Evolutionary conservation across 2,797 vertebrate species (phyloP), one percentile per base, ranked within the genome.

Genomic region (Geotrypetes seraphini): DNA sequence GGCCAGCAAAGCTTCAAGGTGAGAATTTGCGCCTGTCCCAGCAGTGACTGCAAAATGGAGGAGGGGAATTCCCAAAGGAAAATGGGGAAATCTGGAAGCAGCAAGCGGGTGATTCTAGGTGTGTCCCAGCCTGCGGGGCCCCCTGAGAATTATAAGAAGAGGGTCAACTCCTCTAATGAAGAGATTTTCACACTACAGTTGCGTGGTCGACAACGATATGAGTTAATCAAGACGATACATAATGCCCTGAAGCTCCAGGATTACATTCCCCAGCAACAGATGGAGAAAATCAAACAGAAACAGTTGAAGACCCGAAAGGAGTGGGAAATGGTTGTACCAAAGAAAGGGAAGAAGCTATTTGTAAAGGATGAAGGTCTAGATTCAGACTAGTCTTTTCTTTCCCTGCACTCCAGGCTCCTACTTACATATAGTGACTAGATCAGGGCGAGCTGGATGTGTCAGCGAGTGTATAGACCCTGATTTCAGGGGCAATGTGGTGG

Each of bases 11-110:
- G 84, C 46, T 92, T 91, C 2, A 91, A 94, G 47, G 90, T 89
- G 1, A 84, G 91, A 0, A 28, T 94, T 4, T 94, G 91, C 2
- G 90, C 91, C 6, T 92, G 89, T 45, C 91, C 91, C 0, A 91
- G 90, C 4, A 75, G 91, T 11, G 91, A 94, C 52, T 74, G 87
- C 1, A 81, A 77, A 16, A 74, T 72, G 0, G 91, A 92, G 21
- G 90, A 94, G 36, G 78, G 69, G 1, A 90, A 87, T 6, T 43
- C 12, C 7, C 21, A 2, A 7, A 84, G 83, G 39, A 43, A 14
- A 2, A 51, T 68, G 15, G 38, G 11, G 2, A 65, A 44, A 1
- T 38, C 47, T 6, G 74, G 76, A 21, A 30, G 22, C 10, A 22
- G 36, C 3, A 63, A 67, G 25, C 40, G 57, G 52, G 36, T 11